Conservation (phyloP, 2,888 invertebrate species). For the Drosophila trichaetosa region DNA sequence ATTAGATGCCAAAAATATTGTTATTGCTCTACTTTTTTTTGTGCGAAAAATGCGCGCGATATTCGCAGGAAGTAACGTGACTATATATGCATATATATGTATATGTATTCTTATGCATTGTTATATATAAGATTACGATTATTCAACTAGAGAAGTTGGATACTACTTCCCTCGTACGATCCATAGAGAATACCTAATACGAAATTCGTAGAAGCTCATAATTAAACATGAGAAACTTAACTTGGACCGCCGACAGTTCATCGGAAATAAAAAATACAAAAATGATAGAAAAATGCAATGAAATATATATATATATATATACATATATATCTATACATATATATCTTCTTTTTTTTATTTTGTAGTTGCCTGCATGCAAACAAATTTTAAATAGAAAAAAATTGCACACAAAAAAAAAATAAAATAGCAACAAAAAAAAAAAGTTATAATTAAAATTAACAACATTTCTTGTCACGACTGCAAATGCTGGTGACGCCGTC, state of each 20-base stretch:
- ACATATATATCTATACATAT: conserved; percentile 2
- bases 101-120: neutral
- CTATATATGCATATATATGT: neutral
- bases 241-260: neutral
- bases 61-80: conserved; percentile 8
- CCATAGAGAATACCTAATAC: neutral
- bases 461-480: conserved; percentile 81
- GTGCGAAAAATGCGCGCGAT: neutral
- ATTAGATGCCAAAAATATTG: conserved; percentile 30
- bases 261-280: neutral
- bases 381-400: conserved; percentile 46
- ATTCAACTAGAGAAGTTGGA: neutral
- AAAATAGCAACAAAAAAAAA: conserved; percentile 24
- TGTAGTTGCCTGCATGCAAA: conserved; percentile 52
- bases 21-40: conserved; percentile 15
- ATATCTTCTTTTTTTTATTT: conserved; percentile 3
- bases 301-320: conserved; percentile 5
- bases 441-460: conserved; percentile 78
- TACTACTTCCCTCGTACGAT: neutral
- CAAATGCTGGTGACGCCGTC: conserved; percentile 26
- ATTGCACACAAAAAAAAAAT: conserved; percentile 19
- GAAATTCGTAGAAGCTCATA: neutral
- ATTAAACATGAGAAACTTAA: conserved; percentile 1
- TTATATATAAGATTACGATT: neutral
- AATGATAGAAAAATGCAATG: neutral